A percentile compares a stretch with the other conserved stretches of the same genome.
phyloP scores from a whole-genome alignment of 2,888 invertebrate species.

The Drosophila nr. medialis region DNA sequence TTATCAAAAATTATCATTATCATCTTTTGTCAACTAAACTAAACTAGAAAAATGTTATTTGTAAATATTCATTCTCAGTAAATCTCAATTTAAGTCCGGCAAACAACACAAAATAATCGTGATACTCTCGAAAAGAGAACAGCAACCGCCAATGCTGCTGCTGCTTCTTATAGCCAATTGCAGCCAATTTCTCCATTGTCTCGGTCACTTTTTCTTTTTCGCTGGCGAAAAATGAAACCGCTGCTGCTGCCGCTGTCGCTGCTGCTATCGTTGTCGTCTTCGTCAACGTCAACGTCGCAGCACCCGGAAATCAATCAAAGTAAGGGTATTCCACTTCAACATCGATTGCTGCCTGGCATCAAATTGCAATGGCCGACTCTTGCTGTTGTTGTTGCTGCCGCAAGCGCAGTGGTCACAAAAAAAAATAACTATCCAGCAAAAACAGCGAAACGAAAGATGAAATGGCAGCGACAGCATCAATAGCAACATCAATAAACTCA shows the following conservation, averaged over 20 bases:
- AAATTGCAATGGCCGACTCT: slow-evolving; percentile 61
- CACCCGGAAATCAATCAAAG: slow-evolving; percentile 82
- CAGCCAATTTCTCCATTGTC: slow-evolving; percentile 60
- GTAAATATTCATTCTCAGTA: neutral
- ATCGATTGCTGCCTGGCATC: slow-evolving; percentile 57
- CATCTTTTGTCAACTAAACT: neutral
- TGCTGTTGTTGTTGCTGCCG: slow-evolving; percentile 42
- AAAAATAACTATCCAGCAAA: slow-evolving; percentile 15
- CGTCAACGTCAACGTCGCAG: slow-evolving; percentile 54
- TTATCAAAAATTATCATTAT: neutral
- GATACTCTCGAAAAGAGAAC: slow-evolving; percentile 20
- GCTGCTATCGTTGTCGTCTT: slow-evolving; percentile 14
- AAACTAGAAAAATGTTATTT: neutral
- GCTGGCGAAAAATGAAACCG: slow-evolving; percentile 53
- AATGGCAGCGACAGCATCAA: slow-evolving; percentile 38
- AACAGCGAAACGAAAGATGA: slow-evolving; percentile 35
- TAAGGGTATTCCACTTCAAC: slow-evolving; percentile 77
- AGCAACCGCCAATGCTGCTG: slow-evolving; percentile 12
- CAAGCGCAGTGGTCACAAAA: slow-evolving; percentile 36
- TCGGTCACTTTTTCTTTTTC: slow-evolving; percentile 63
- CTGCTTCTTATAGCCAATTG: slow-evolving; percentile 38
- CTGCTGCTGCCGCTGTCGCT: slow-evolving; percentile 26
- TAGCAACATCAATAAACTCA: slow-evolving; percentile 21
- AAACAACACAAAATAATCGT: slow-evolving; percentile 24
- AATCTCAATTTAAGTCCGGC: neutral